A percentile compares a stretch with the other conserved stretches of the same genome.
Conservation (phyloP, 2,113 vertebrate species). For the Buteo buteo region DNA sequence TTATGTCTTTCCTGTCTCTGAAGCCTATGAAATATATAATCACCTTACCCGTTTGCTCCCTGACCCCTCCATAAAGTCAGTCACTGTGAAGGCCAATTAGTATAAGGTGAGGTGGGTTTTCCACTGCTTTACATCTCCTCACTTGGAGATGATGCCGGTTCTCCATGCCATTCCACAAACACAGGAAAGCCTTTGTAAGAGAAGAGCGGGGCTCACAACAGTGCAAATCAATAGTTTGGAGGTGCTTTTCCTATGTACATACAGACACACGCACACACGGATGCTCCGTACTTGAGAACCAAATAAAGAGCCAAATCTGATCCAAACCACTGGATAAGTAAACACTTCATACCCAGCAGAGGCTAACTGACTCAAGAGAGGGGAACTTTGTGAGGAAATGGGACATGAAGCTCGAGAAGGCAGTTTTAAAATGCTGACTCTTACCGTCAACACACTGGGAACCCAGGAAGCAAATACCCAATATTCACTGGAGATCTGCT, state of each 20-base stretch:
- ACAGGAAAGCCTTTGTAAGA: background rate
- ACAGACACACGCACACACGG: accelerated
- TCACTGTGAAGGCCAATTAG: background rate
- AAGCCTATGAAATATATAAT: background rate
- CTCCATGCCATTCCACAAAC: background rate
- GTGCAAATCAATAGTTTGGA: background rate
- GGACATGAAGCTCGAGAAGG: background rate
- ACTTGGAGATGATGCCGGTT: background rate
- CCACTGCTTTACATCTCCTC: background rate
- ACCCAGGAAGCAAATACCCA: background rate
- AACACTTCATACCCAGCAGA: background rate
- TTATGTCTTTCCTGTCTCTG: background rate
- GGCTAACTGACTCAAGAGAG: background rate
- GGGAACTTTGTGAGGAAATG: background rate
- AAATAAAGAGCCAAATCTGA: background rate
- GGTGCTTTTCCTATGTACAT: background rate
- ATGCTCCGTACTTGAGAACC: accelerated
- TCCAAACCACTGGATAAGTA: background rate
- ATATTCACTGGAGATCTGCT: background rate
- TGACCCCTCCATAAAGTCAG: background rate
- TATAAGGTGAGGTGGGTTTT: background rate
- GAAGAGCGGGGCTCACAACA: background rate
- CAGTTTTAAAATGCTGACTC: background rate
- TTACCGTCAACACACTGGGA: background rate
- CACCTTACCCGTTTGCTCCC: background rate